Evolutionary conservation across 2,113 vertebrate genomes (phyloP).

Genomic region (Pseudois nayaur): DNA sequence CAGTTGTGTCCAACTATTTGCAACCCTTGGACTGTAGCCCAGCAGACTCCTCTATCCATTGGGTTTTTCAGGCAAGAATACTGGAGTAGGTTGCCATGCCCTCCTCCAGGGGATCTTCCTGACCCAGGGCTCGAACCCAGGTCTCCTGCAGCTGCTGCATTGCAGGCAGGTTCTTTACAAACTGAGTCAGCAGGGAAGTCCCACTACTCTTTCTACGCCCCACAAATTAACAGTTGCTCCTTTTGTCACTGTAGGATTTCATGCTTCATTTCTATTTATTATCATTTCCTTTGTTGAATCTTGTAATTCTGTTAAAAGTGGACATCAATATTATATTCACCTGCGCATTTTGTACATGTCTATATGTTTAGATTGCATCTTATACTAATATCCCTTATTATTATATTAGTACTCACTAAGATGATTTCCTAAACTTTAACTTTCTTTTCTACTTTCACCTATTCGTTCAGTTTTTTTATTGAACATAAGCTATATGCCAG

Average conservation of each 20-base stretch:
- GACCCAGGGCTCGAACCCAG: neutral
- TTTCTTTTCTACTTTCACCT: neutral
- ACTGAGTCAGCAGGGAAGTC: neutral
- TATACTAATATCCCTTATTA: neutral
- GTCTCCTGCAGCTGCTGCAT: neutral
- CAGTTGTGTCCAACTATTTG: neutral
- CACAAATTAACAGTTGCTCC: neutral
- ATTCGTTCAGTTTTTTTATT: neutral
- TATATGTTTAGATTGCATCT: neutral
- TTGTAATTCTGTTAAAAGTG: neutral
- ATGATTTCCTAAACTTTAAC: neutral
- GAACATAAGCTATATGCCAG: neutral
- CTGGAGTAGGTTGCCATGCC: neutral
- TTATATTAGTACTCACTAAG: neutral
- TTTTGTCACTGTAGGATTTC: neutral
- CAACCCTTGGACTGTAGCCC: neutral
- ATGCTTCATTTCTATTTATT: neutral
- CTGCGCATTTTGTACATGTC: neutral
- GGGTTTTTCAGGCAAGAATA: neutral
- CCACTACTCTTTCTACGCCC: neutral
- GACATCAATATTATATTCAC: neutral
- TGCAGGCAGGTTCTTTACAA: neutral
- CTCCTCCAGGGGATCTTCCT: neutral
- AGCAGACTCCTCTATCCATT: neutral
- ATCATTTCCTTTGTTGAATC: neutral